Base-by-base conservation (phyloP, 2,113 vertebrate genomes). In the Eclectus roratus region DNA sequence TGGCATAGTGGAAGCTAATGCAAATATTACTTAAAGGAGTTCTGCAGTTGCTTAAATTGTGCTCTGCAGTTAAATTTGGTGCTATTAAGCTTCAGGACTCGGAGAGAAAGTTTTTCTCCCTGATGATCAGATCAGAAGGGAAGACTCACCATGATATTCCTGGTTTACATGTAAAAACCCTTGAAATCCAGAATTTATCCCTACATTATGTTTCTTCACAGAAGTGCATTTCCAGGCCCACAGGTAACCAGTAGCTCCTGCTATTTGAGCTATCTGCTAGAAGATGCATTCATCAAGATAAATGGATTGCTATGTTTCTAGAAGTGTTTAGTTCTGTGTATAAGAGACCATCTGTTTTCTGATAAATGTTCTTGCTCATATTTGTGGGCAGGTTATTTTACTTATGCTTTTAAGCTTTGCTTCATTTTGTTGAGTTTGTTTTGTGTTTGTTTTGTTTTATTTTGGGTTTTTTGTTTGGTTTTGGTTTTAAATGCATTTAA, bases 261-360 rank as follows among this genome's bases (percentile, higher is more conserved):
- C 49, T 96, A 9, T 49, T 96, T 97, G 93, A 96, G 89, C 85
- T 97, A 95, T 93, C 73, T 98, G 94, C 96, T 97, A 96, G 92
- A 98, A 92, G 97, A 97, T 96, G 63, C 90, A 95, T 96, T 97
- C 97, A 98, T 98, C 96, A 98, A 98, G 97, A 98, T 98, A 98
- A 98, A 98, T 98, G 97, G 92, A 96, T 97, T 97, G 92, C 95
- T 98, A 95, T 96, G 89, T 95, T 98, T 97, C 21, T 70, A 97
- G 93, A 97, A 97, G 92, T 98, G 90, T 97, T 98, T 96, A 97
- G 93, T 97, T 97, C 96, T 94, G 85, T 73, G 39, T 97, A 56
- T 95, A 97, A 94, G 80, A 95, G 86, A 96, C 96, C 97, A 98
- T 98, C 97, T 98, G 97, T 97, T 98, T 96, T 93, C 94, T 98